Conservation (phyloP, 2,797 vertebrate genomes). For the Epinephelus awoara region DNA sequence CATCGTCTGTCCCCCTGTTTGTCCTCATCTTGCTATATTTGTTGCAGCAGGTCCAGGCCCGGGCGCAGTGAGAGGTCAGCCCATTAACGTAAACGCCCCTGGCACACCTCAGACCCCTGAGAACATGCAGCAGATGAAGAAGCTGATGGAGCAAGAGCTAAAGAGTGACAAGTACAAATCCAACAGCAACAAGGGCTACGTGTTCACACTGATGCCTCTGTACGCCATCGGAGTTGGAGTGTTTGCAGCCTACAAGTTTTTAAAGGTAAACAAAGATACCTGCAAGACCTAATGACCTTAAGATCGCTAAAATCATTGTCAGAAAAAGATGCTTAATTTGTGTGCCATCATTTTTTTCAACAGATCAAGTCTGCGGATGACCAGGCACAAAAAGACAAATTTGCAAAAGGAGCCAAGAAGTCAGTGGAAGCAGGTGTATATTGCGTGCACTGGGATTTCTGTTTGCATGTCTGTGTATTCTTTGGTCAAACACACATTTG, state of each 20-base stretch:
- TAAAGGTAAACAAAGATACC: constrained; percentile 84
- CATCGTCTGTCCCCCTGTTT: no score
- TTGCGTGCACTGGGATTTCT: neutral
- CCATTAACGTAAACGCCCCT: constrained; percentile 67
- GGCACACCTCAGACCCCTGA: constrained; percentile 77
- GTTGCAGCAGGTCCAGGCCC: constrained; percentile 62
- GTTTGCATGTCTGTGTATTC: constrained; percentile 14
- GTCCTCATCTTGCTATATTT: neutral
- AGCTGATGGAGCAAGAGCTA: constrained; percentile 91
- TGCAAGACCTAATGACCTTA: no score
- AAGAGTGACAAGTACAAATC: constrained; percentile 88
- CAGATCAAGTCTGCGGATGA: constrained; percentile 91
- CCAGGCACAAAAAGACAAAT: constrained; percentile 82
- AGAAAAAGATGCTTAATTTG: neutral
- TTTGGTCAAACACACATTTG: constrained; percentile 20
- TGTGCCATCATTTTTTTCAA: neutral
- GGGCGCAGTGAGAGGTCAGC: constrained; percentile 65
- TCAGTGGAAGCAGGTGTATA: constrained; percentile 89
- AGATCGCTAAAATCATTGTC: no score
- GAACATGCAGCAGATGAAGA: constrained; percentile 90
- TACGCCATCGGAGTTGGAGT: constrained; percentile 92
- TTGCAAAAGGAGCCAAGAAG: constrained; percentile 86
- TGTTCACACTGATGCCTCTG: constrained; percentile 93
- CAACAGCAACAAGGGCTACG: constrained; percentile 89
- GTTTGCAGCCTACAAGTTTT: constrained; percentile 93